phyloP scores from a whole-genome alignment of 64 coral and sea anemone genomes.

The Orbicella faveolata region DNA sequence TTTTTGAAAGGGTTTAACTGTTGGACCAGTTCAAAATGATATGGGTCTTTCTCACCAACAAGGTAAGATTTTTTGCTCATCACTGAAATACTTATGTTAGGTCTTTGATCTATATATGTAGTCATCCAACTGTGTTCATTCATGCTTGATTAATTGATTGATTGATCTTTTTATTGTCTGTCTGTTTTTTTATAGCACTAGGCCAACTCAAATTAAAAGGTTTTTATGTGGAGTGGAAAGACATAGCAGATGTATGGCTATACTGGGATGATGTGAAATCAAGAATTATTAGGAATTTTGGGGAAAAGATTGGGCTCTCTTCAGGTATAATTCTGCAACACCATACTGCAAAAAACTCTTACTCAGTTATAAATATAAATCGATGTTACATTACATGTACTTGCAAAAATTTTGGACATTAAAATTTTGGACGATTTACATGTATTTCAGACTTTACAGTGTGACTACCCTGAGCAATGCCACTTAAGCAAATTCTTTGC shows the following conservation, averaged over 20 bases:
- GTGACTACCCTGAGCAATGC: no score
- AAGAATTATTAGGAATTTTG: slow-evolving; percentile 85
- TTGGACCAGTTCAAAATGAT: slow-evolving; percentile 18
- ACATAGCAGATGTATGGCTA: slow-evolving; percentile 92
- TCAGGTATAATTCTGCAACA: slow-evolving; percentile 43
- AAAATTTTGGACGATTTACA: no score
- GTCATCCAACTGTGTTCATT: neutral
- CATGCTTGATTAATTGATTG: neutral
- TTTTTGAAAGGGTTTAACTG: slow-evolving; percentile 34
- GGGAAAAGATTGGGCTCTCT: slow-evolving; percentile 76
- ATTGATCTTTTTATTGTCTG: neutral
- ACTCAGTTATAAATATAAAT: no score
- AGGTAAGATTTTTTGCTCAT: neutral
- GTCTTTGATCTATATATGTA: no score
- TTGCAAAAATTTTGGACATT: no score
- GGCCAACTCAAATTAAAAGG: slow-evolving; percentile 77
- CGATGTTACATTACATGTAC: no score
- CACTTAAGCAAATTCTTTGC: no score
- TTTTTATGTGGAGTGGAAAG: slow-evolving; percentile 92
- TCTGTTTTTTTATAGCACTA: slow-evolving; percentile 26
- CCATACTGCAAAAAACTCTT: no score
- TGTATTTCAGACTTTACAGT: no score
- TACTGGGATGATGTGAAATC: slow-evolving; percentile 94
- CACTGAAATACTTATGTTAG: neutral
- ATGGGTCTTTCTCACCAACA: neutral